Base-by-base conservation (phyloP, 53 echinoderm and acorn worm species). In the Arbacia lixula region DNA sequence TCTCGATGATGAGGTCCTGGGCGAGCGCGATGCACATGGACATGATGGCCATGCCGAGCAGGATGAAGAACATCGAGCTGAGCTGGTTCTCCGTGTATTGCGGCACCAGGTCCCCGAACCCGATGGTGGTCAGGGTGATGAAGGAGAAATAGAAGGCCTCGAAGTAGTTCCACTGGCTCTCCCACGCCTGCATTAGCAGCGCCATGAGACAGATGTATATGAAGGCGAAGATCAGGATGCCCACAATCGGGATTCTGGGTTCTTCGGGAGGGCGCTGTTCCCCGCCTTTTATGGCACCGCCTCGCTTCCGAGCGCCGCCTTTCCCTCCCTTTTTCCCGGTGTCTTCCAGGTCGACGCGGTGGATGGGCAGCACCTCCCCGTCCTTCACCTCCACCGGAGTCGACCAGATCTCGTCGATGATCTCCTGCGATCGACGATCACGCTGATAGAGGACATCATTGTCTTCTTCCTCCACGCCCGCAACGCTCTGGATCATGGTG, bases 1-100 rank as follows among this genome's bases (percentile, higher is more conserved):
- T 95, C 66, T 77, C 72, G 68, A 93, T 95, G 46, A 95, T 95
- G 63, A 91, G 60, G 35, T 95, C 93, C 74, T 98, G 98, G 20
- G 98, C 94, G 38, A 98, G 92, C 19, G 94, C 94, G 29, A 98
- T 98, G 63, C 98, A 98, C 98, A 98, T 98, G 35, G 98, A 94
- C 92, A 98, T 94, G 76, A 98, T 88, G 16, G 98, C 94, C 98
- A 98, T 98, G 35, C 98, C 98, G 24, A 98, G 86, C 34, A 98
- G 85, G 46, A 98, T 98, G 57, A 98, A 92, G 57, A 98, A 94
- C 1, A 91, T 92, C 42, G 89, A 89, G 0, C 84, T 88, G 21
- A 98, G 35, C 2, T 91, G 81, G 55, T 92, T 90, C 85, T 98
- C 94, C 76, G 94, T 94, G 50, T 98, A 90, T n/a, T 84, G 35